Base-by-base conservation (phyloP, 2,888 invertebrate genomes). In the Cylloceria caligata region DNA sequence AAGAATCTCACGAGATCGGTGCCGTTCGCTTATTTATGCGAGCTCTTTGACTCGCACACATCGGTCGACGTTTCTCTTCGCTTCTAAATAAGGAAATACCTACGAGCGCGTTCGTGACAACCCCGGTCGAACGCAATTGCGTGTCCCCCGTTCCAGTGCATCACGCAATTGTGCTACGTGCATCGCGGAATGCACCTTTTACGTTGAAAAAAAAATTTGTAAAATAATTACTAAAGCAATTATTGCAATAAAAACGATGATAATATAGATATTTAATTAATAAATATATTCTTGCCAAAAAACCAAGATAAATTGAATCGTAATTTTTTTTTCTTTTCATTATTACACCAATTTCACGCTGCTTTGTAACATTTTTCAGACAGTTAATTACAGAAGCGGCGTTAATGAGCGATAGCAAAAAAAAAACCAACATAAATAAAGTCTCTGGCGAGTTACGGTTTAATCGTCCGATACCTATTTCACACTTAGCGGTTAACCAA, bases 61-160 rank as follows among this genome's bases (percentile, higher is more conserved):
- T 6, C 34, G 47, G 52, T 27, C 19, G 57, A 65, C 80, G 79
- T 83, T 84, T 80, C 80, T 80, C 80, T 47, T 60, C 79, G 81
- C 71, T 87, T 88, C 90, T 89, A 90, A 90, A 90, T 90, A 90
- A 90, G 90, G 90, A 88, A 90, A 88, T 88, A 87, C 86, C 9
- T 87, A 88, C 87, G 88, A 87, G 80, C 81, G 85, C 83, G 76
- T 45, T 79, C 74, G 78, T 67, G 75, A 79, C 83, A 86, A 81
- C 82, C 68, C 80, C 81, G 78, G 67, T 78, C 71, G 80, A 62
- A 64, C 73, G 67, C 77, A 64, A 55, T 69, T 55, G 62, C 55
- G 65, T 78, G 65, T 71, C 30, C 21, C 21, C 45, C 67, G 62
- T 77, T 47, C 71, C 65, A 71, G 64, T 74, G 49, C 55, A 60